Conservation (phyloP, 2,113 vertebrate species). For the Ceuthmochares aereus region DNA sequence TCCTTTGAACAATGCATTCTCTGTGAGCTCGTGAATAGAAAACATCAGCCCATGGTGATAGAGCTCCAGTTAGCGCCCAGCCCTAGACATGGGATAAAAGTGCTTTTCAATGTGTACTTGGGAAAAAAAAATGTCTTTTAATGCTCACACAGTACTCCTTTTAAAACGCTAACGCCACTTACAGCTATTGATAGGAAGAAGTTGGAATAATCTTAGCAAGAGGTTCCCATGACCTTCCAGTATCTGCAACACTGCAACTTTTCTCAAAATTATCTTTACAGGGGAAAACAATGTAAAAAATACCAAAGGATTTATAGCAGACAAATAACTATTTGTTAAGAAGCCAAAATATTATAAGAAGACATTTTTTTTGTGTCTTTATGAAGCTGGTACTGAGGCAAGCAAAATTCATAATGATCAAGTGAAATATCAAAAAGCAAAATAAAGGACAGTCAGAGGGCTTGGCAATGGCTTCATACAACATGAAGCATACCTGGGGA, state of each 20-base stretch:
- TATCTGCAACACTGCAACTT: conserved; percentile 6
- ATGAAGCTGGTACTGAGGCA: background rate
- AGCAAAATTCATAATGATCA: background rate
- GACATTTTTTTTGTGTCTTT: background rate
- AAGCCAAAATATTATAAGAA: background rate
- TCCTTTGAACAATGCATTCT: conserved; percentile 41
- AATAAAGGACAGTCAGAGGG: background rate
- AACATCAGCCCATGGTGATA: conserved; percentile 57
- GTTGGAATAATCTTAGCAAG: conserved; percentile 40
- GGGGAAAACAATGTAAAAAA: background rate
- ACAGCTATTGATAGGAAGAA: conserved; percentile 28
- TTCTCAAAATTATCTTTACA: conserved; percentile 30
- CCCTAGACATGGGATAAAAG: conserved; percentile 41
- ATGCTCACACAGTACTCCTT: conserved; percentile 51
- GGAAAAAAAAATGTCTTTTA: conserved; percentile 38
- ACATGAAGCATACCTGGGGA: background rate
- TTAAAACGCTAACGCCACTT: conserved; percentile 52
- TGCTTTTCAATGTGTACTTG: conserved; percentile 47
- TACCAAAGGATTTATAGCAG: background rate
- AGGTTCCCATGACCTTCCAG: conserved; percentile 68
- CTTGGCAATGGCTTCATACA: background rate
- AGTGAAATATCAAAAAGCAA: background rate
- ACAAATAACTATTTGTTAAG: background rate
- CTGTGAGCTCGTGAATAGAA: conserved; percentile 52
- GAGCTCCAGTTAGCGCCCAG: conserved; percentile 39